These are phyloP conservation scores for Epistrophe grossulariae DNA, from an alignment of 2,888 invertebrate species.

Conservation along the genomic window DNA sequence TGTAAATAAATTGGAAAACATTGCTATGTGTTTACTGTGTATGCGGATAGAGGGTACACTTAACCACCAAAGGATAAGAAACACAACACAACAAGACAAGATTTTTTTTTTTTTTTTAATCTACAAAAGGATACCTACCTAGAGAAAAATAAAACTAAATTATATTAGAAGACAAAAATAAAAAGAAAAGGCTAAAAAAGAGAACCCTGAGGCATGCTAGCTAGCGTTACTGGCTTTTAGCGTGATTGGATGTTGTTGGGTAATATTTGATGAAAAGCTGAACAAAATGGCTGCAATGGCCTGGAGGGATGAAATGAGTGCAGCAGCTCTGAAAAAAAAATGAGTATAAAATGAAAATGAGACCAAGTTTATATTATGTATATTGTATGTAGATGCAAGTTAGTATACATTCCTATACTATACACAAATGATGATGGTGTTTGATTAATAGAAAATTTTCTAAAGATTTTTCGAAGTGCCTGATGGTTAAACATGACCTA, in stretches of 20 bases:
- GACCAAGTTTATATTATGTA: background rate
- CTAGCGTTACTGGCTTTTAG: constrained; percentile 59
- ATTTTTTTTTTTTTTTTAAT: background rate
- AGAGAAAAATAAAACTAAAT: constrained; percentile 60
- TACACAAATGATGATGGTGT: constrained; percentile 20
- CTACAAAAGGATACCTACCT: background rate
- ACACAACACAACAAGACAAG: background rate
- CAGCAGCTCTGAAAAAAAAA: background rate
- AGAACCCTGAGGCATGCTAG: constrained; percentile 35
- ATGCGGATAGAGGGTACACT: constrained; percentile 36
- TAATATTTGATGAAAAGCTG: constrained; percentile 61
- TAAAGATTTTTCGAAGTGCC: constrained; percentile 12
- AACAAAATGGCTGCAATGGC: constrained; percentile 7
- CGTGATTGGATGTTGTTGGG: constrained; percentile 64
- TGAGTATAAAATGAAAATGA: background rate
- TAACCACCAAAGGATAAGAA: constrained; percentile 16
- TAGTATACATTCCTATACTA: background rate
- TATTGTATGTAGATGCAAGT: background rate
- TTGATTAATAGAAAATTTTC: constrained; percentile 41
- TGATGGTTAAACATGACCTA: constrained; percentile 36
- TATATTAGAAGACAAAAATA: constrained; percentile 66
- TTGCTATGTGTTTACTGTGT: constrained; percentile 54
- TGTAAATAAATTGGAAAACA: constrained; percentile 73
- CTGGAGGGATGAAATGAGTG: background rate
- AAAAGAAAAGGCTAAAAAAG: constrained; percentile 47